Evolutionary conservation across 2,113 vertebrate species (phyloP).

Genomic region (Donacobius atricapilla): DNA sequence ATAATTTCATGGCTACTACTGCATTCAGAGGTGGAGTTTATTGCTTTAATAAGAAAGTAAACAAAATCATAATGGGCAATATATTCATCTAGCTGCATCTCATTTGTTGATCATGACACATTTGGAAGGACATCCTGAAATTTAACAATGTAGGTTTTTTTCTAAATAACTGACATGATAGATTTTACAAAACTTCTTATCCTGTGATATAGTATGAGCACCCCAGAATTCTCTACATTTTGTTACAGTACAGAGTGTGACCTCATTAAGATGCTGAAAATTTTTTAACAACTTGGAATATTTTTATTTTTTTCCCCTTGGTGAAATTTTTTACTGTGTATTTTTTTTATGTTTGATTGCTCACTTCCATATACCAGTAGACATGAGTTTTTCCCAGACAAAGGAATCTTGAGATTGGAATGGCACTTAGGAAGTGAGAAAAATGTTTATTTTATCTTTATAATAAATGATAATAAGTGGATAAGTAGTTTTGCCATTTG

Average conservation of each 20-base stretch:
- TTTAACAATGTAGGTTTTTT: background rate
- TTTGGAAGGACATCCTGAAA: background rate
- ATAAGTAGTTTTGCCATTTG: background rate
- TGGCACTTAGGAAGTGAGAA: background rate
- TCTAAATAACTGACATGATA: background rate
- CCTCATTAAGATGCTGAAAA: background rate
- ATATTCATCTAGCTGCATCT: background rate
- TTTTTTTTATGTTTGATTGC: background rate
- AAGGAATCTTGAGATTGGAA: background rate
- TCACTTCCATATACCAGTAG: background rate
- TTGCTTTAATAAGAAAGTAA: background rate
- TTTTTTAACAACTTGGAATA: background rate
- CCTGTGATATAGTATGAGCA: background rate
- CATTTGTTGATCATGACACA: background rate
- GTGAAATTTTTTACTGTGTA: background rate
- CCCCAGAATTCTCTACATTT: background rate
- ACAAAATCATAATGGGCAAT: background rate
- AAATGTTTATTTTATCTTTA: background rate
- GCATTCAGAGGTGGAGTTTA: background rate
- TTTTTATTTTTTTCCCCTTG: background rate
- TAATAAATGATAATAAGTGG: background rate
- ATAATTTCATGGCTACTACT: background rate
- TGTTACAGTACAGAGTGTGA: background rate
- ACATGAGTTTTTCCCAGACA: background rate
- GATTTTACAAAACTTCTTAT: background rate